phyloP scores from a whole-genome alignment of 2,113 vertebrate genomes.

The Regulus satrapa region DNA sequence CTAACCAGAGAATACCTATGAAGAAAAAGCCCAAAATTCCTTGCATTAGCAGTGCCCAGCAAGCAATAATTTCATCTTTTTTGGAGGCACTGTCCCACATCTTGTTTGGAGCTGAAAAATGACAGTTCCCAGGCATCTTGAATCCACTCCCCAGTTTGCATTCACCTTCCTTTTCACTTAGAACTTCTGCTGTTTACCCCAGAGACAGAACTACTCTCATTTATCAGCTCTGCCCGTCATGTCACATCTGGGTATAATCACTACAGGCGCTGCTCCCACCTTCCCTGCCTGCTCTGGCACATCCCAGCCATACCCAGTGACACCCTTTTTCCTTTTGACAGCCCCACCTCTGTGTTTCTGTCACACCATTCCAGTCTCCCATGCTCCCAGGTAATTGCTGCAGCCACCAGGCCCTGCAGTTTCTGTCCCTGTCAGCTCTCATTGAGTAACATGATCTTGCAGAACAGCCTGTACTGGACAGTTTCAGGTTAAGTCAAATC shows the following conservation, averaged over 20 bases:
- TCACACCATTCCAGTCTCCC: background rate
- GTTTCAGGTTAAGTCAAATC: background rate
- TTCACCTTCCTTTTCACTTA: background rate
- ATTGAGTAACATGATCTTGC: rapidly evolving
- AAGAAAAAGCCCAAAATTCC: background rate
- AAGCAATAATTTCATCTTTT: background rate
- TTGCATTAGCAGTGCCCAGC: background rate
- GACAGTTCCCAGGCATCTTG: rapidly evolving
- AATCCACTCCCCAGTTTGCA: background rate
- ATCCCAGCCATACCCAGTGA: background rate
- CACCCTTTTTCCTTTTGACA: background rate
- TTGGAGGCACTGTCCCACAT: background rate
- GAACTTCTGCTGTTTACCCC: background rate
- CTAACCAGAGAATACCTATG: background rate
- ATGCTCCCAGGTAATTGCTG: background rate
- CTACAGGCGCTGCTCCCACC: background rate
- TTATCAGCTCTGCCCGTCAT: background rate
- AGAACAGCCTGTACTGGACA: background rate
- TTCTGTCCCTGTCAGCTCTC: background rate
- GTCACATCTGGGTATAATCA: background rate
- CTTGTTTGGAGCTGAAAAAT: background rate
- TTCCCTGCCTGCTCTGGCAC: background rate
- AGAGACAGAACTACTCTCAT: background rate
- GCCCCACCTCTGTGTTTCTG: background rate
- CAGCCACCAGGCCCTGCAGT: background rate